These are phyloP conservation scores for Leucoraja ocellata DNA, from an alignment of 2,797 vertebrate species.

Conservation along the genomic window DNA sequence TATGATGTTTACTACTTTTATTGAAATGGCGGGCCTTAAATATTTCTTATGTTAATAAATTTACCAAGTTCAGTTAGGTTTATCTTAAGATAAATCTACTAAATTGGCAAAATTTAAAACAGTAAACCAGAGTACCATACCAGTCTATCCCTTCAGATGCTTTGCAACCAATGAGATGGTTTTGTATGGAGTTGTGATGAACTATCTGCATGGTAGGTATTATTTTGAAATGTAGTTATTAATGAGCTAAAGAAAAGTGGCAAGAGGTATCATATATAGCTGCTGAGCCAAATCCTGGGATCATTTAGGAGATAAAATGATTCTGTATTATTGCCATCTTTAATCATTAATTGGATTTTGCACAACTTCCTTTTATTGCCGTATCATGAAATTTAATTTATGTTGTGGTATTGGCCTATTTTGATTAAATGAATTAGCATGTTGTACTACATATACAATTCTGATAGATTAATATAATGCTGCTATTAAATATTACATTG, in stretches of 20 bases:
- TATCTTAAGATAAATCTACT: neutral
- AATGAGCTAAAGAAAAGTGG: neutral
- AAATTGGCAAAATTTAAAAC: neutral
- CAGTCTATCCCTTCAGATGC: neutral
- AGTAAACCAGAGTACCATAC: neutral
- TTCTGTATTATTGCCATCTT: neutral
- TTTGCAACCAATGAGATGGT: neutral
- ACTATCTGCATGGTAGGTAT: neutral
- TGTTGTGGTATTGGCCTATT: neutral
- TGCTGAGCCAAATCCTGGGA: neutral
- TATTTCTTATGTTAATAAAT: neutral
- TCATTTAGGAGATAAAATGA: neutral
- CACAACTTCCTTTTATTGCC: neutral
- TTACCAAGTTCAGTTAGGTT: neutral
- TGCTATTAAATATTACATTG: neutral
- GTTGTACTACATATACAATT: neutral
- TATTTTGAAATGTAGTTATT: neutral
- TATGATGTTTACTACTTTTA: no score
- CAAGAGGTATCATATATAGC: neutral
- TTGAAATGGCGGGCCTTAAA: neutral
- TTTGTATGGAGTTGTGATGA: neutral
- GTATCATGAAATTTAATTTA: neutral
- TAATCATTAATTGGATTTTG: slow-evolving; percentile 15
- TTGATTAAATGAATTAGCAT: neutral
- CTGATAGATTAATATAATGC: neutral